These are phyloP conservation scores for Paracanthobrama guichenoti DNA, from an alignment of 2,113 vertebrate species.

Conservation along the genomic window DNA sequence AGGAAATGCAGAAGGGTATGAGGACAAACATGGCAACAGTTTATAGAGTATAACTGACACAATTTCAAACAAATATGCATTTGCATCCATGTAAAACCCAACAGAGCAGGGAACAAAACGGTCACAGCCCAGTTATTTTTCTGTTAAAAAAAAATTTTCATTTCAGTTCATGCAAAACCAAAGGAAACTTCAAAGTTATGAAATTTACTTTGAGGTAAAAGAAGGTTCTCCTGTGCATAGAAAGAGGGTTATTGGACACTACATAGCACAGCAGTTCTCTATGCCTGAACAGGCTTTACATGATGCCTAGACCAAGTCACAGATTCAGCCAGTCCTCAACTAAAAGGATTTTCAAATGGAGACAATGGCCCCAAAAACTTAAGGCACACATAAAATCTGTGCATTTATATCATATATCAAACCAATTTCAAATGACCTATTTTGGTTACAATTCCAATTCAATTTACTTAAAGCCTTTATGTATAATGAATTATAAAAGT, in stretches of 20 bases:
- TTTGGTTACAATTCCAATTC: background rate
- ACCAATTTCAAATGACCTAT: background rate
- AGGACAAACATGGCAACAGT: slow-evolving; percentile 71
- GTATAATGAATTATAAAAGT: too few species aligned
- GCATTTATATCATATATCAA: background rate
- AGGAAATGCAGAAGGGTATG: slow-evolving; percentile 69
- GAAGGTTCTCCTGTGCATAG: background rate
- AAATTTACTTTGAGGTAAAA: slow-evolving; percentile 18
- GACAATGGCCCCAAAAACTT: background rate
- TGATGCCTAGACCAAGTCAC: slow-evolving; percentile 19
- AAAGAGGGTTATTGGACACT: background rate
- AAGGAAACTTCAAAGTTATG: slow-evolving; percentile 68
- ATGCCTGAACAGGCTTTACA: slow-evolving; percentile 40
- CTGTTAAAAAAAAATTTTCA: slow-evolving; percentile 63
- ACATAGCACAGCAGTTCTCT: background rate
- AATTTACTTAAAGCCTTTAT: too few species aligned
- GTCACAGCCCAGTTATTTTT: slow-evolving; percentile 65
- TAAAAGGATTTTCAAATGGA: too few species aligned
- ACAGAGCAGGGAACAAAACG: slow-evolving; percentile 64
- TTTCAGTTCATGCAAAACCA: slow-evolving; percentile 81
- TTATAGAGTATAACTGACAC: slow-evolving; percentile 66
- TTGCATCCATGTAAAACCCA: slow-evolving; percentile 78
- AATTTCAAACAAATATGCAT: slow-evolving; percentile 78
- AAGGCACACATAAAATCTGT: background rate
- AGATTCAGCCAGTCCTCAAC: background rate